Conservation (phyloP, 1,140 invertebrate genomes). For the Caligus rogercresseyi region DNA sequence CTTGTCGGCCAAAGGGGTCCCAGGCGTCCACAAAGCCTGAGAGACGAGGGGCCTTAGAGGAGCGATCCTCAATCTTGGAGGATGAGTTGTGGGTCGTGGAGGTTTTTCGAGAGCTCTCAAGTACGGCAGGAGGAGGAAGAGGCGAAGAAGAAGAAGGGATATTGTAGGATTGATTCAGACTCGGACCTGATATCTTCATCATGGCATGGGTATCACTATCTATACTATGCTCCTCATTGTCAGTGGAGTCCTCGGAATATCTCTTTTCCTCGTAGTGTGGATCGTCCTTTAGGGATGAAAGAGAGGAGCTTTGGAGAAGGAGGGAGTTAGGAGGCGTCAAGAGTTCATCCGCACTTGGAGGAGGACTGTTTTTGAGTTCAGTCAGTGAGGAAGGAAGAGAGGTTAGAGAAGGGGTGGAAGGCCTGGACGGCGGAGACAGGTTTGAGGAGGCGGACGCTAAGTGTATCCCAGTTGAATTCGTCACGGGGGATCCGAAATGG, state of each 20-base stretch:
- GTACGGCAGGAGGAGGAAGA: too few relatives aligned
- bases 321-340: background rate
- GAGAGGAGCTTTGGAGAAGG: background rate
- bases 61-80: background rate
- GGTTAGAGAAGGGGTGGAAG: background rate
- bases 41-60: background rate
- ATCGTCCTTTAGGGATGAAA: background rate
- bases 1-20: conserved; percentile 4
- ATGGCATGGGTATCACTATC: too few relatives aligned
- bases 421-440: background rate
- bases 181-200: too few relatives aligned
- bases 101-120: too few relatives aligned
- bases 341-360: background rate
- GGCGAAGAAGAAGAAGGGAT: too few relatives aligned
- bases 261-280: background rate
- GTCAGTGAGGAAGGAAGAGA: background rate
- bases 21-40: conserved; percentile 7
- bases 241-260: background rate
- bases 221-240: too few relatives aligned
- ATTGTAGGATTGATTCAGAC: too few relatives aligned
- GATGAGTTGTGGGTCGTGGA: background rate
- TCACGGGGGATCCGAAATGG: conserved; percentile 2
- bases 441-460: background rate
- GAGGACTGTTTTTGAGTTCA: background rate
- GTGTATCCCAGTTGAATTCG: background rate